phyloP scores from a whole-genome alignment of 2,797 vertebrate species.

The Poecile montanus region DNA sequence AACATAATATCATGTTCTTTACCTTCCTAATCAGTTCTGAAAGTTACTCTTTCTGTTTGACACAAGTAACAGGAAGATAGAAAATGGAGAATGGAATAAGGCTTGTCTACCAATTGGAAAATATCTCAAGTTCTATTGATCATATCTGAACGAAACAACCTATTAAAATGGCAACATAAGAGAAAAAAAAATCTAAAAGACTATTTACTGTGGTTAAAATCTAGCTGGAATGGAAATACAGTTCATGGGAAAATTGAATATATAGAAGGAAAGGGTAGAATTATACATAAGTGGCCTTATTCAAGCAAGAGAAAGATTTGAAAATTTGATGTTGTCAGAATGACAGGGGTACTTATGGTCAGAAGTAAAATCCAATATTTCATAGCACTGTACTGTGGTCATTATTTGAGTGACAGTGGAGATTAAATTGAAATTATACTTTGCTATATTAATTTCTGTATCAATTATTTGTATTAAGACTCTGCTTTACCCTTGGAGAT shows the following conservation, averaged over 20 bases:
- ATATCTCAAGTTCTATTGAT: not conserved
- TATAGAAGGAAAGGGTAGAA: not conserved
- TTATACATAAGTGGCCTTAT: not conserved
- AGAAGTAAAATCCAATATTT: not conserved
- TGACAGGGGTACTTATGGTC: not conserved
- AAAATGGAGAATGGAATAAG: not conserved
- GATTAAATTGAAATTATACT: not conserved
- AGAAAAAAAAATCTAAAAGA: not conserved
- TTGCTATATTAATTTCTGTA: not conserved
- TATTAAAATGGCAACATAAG: not conserved
- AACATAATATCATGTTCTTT: not conserved
- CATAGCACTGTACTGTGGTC: not conserved
- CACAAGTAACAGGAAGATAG: not conserved
- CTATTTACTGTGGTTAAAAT: not conserved
- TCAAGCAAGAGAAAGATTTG: not conserved
- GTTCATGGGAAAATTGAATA: not conserved
- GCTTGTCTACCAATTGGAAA: not conserved
- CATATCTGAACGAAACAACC: not conserved
- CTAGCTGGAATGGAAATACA: not conserved
- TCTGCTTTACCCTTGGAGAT: not conserved
- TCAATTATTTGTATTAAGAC: not conserved
- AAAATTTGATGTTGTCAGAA: not conserved
- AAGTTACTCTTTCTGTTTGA: not conserved
- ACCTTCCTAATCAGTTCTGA: not conserved
- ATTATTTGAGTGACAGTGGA: not conserved